These are phyloP conservation scores for Pseudorectes ferrugineus DNA, from an alignment of 2,113 vertebrate species.

Conservation along the genomic window DNA sequence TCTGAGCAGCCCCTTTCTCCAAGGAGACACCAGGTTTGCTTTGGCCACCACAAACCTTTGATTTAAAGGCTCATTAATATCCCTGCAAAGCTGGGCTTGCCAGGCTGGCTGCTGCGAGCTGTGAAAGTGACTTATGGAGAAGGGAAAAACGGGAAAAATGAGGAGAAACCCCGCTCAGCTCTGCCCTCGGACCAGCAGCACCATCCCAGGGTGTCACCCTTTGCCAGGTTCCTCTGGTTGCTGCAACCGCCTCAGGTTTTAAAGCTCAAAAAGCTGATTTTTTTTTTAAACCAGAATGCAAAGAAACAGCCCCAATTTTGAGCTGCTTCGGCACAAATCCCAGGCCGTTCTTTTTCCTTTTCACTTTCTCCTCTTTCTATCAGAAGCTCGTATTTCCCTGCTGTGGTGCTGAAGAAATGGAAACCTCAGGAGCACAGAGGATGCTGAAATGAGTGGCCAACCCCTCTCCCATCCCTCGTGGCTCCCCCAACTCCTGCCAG, in stretches of 20 bases:
- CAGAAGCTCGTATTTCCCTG: not conserved
- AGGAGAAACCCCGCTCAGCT: not conserved
- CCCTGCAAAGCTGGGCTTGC: not conserved
- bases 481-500: conserved; percentile 48
- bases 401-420: not conserved
- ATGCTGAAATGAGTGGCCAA: conserved; percentile 27
- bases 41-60: not conserved
- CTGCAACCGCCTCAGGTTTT: not conserved
- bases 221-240: not conserved
- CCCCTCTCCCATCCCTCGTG: not conserved
- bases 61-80: not conserved
- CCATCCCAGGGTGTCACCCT: not conserved
- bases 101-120: not conserved
- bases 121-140: not conserved
- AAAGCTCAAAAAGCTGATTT: not conserved
- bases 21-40: not conserved
- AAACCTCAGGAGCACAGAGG: conserved; percentile 28
- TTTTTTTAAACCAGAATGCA: not conserved
- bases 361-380: not conserved
- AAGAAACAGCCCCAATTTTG: fast-evolving
- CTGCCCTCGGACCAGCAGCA: not conserved
- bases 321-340: not conserved
- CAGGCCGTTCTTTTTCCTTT: not conserved
- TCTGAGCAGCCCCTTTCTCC: not conserved
- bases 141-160: not conserved